phyloP scores from a whole-genome alignment of 2,113 vertebrate species.

The Struthio camelus region DNA sequence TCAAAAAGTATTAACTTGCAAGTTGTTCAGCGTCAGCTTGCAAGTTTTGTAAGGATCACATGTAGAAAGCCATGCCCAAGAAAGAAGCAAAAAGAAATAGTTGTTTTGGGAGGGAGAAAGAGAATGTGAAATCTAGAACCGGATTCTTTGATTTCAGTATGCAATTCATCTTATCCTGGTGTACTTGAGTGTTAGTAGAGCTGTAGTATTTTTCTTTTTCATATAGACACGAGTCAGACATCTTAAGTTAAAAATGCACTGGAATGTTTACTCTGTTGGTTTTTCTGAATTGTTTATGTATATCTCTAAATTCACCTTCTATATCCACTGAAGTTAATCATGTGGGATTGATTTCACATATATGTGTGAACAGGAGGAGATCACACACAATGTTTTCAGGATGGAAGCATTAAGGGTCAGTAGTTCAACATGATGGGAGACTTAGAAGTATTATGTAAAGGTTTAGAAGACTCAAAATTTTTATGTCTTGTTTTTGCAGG shows the following conservation, averaged over 20 bases:
- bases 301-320: not conserved
- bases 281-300: not conserved
- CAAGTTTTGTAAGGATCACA: accelerated
- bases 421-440: not conserved
- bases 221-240: not conserved
- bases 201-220: not conserved
- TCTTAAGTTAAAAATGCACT: not conserved
- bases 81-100: not conserved
- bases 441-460: not conserved
- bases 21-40: not conserved
- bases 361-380: not conserved
- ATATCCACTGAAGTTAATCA: not conserved
- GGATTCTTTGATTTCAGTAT: not conserved
- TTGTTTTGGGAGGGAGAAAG: not conserved
- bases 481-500: not conserved
- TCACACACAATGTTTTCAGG: not conserved
- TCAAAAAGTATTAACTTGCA: not conserved
- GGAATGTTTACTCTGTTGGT: not conserved
- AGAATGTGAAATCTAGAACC: not conserved
- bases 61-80: not conserved
- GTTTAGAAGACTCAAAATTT: not conserved
- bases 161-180: not conserved
- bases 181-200: not conserved
- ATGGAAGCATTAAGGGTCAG: not conserved
- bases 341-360: not conserved